Evolutionary conservation across 2,797 vertebrate species (phyloP).

Genomic region (Typhlichthys eigenmanni): DNA sequence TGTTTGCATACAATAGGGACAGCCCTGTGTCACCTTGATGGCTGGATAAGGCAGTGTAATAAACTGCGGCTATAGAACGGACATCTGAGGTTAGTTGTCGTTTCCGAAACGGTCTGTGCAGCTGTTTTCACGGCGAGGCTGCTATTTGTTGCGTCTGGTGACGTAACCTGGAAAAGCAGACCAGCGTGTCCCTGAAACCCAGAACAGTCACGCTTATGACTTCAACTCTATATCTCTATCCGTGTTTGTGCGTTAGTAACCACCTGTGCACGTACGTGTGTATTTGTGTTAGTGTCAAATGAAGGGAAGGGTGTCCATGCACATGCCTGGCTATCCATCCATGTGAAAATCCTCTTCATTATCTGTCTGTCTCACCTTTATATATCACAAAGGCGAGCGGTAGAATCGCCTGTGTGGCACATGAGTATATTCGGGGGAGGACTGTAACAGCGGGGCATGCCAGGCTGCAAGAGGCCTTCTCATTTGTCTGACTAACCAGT

Average conservation of each 20-base stretch:
- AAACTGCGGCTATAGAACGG: too few species aligned
- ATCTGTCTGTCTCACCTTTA: slow-evolving; percentile 1
- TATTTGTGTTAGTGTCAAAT: neutral
- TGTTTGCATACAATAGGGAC: too few species aligned
- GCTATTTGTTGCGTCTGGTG: neutral
- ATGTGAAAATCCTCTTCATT: slow-evolving; percentile 3
- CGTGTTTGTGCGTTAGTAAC: slow-evolving; percentile 1
- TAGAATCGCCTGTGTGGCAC: too few species aligned
- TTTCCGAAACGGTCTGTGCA: neutral
- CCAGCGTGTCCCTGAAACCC: slow-evolving; percentile 19
- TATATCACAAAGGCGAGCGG: neutral
- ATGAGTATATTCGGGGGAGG: too few species aligned
- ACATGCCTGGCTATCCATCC: neutral
- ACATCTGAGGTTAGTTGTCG: neutral
- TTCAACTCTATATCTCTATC: neutral
- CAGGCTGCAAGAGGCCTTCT: slow-evolving; percentile 47
- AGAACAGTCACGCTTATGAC: neutral
- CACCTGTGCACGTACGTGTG: neutral
- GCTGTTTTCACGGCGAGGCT: neutral
- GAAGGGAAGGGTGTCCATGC: neutral
- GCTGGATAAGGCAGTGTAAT: too few species aligned
- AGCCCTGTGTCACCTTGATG: too few species aligned
- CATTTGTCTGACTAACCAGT: slow-evolving; percentile 56
- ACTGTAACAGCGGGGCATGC: slow-evolving; percentile 40
- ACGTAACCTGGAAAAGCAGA: slow-evolving; percentile 4